Evolutionary conservation across 1,140 invertebrate species (phyloP).

Genomic region (Tetragonula clypearis): DNA sequence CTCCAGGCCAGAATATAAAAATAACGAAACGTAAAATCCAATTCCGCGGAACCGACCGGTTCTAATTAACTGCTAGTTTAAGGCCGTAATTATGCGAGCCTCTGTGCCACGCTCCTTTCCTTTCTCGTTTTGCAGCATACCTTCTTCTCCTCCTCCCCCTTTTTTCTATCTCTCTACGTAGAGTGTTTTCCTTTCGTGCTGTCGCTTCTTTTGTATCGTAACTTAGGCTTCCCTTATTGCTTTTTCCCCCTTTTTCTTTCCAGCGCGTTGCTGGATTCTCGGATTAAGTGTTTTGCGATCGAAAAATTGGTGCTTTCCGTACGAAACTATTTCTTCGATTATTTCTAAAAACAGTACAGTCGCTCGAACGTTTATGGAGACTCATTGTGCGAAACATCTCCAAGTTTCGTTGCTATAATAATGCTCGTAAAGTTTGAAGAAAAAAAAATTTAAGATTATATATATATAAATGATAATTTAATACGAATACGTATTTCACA

Average conservation of each 20-base stretch:
- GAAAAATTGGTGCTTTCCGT: background rate
- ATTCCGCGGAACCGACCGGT: conserved; percentile 50
- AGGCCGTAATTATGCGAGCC: conserved; percentile 22
- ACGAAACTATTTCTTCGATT: background rate
- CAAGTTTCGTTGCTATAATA: no score
- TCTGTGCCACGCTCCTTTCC: conserved; percentile 7
- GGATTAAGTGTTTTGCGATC: background rate
- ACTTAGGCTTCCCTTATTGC: background rate
- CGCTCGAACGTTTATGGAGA: no score
- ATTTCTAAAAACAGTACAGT: no score
- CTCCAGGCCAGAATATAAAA: conserved; percentile 52
- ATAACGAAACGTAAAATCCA: conserved; percentile 66
- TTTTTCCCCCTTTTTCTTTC: no score
- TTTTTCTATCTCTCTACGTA: background rate
- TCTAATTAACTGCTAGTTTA: conserved; percentile 62
- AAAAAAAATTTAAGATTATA: no score
- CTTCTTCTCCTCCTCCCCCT: no score
- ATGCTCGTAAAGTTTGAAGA: no score
- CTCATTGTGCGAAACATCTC: no score
- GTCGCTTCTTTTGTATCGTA: background rate
- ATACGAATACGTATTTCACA: no score
- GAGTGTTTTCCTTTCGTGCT: background rate
- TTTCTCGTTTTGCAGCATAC: background rate
- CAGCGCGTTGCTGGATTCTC: accelerated
- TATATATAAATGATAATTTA: no score